These are phyloP conservation scores for Pseudomugil gertrudae DNA, from an alignment of 2,797 vertebrate species.

Conservation along the genomic window DNA sequence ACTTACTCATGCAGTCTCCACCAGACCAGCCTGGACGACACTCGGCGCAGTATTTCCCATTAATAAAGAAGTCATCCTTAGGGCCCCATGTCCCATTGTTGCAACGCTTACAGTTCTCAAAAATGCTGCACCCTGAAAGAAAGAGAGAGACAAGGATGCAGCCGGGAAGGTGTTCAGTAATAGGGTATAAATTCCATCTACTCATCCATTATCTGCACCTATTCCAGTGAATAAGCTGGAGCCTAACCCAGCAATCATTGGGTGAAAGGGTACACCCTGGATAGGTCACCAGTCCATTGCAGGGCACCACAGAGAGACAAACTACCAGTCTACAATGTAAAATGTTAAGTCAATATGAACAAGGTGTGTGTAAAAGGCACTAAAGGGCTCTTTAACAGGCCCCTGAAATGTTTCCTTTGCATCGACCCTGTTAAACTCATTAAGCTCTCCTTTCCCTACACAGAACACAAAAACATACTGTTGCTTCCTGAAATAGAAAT, in stretches of 20 bases:
- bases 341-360: no score
- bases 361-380: background rate
- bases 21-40: conserved; percentile 97
- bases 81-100: conserved; percentile 95
- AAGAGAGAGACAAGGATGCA: background rate
- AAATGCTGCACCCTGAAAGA: conserved; percentile 92
- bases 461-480: conserved; percentile 29
- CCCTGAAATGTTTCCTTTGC: conserved; percentile 28
- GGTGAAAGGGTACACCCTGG: no score
- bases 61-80: conserved; percentile 93
- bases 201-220: no score
- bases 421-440: conserved; percentile 68
- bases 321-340: no score
- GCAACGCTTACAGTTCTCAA: conserved; percentile 97
- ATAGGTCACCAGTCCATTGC: no score
- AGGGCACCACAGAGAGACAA: no score
- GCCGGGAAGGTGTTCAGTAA: conserved; percentile 1
- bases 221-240: no score
- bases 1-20: conserved; percentile 96
- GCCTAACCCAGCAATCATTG: no score
- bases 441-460: conserved; percentile 43
- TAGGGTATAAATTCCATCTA: no score
- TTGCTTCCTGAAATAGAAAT: conserved; percentile 62
- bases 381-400: conserved; percentile 1
- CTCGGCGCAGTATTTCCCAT: conserved; percentile 90